Evolutionary conservation across 2,113 vertebrate genomes (phyloP), one percentile per base, ranked within the genome.

Genomic region (Sinocyclocheilus anshuiensis): DNA sequence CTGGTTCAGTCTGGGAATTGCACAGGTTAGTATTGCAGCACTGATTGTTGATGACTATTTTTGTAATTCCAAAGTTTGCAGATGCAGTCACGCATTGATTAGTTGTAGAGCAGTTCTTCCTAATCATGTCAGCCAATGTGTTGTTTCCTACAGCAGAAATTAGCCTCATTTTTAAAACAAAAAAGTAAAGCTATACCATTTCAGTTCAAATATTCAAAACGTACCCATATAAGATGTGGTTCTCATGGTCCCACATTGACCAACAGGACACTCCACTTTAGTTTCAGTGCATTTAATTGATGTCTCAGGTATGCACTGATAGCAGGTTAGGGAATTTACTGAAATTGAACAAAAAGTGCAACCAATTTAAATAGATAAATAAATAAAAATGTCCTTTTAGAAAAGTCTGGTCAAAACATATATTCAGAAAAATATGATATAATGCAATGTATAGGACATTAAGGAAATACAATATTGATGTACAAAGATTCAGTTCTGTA

Each of bases 251-350:
- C 81, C 81, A 45, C 87, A 88, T 55, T 65, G 65, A 75, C 87
- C 84, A 18, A 11, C 22, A 53, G 81, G 74, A 75, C 87, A 88
- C 18, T 84, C 55, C 39, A 79, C 69, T 72, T 63, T 71, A 86
- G 67, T 74, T 13, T 84, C 63, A 20, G 55, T 80, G 8, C 87
- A 88, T 15, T 55, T 74, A 8, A 79, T 3, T 45, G 84, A 88
- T 6, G 84, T 86, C 84, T 86, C 81, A 4, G 87, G 87, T 9
- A 88, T 84, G 67, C 87, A 88, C 39, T 84, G 67, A 29, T 80
- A 86, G 59, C 87, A 88, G 26, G 65, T 86, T n/a, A 88, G 76
- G 53, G 42, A 80, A 79, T 48, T 69, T 18, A 33, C 87, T 86
- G 65, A 71, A 77, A 81, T 29, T 29, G 42, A 71, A 63, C 6